These are phyloP conservation scores for Mustelus asterias DNA, from an alignment of 2,113 vertebrate genomes.

Conservation along the genomic window DNA sequence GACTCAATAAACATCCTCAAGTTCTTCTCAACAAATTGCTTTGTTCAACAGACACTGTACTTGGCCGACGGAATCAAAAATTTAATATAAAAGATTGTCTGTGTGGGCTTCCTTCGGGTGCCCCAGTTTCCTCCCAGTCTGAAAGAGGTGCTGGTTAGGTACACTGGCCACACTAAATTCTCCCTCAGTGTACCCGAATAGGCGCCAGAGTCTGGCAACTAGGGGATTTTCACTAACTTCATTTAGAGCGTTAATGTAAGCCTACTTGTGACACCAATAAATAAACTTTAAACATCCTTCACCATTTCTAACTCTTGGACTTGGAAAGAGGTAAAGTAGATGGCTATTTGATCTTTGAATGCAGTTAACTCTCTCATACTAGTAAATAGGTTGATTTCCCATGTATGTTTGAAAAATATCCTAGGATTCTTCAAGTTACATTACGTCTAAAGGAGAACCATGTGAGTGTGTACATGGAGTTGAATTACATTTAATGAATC, in stretches of 20 bases:
- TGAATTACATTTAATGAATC: neutral
- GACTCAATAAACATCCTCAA: neutral
- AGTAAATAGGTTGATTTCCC: neutral
- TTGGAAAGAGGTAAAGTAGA: neutral
- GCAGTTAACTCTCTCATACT: neutral
- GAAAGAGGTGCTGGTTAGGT: too few species aligned
- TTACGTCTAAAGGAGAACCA: neutral
- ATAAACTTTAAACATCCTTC: too few species aligned
- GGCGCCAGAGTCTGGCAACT: too few species aligned
- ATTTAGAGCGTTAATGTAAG: too few species aligned
- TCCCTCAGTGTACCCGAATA: too few species aligned
- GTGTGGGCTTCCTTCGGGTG: too few species aligned
- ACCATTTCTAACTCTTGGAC: too few species aligned
- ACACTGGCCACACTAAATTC: too few species aligned
- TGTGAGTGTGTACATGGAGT: neutral
- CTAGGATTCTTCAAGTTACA: neutral
- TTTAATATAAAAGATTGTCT: neutral
- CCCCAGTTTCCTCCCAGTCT: too few species aligned
- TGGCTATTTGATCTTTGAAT: neutral
- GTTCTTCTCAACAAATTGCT: neutral
- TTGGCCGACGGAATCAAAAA: neutral
- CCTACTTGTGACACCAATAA: too few species aligned
- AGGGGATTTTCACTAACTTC: too few species aligned
- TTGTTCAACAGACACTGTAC: neutral
- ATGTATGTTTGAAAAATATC: neutral